Conservation (phyloP, 2,888 invertebrate genomes). For the Cosmorhoe ocellata region DNA sequence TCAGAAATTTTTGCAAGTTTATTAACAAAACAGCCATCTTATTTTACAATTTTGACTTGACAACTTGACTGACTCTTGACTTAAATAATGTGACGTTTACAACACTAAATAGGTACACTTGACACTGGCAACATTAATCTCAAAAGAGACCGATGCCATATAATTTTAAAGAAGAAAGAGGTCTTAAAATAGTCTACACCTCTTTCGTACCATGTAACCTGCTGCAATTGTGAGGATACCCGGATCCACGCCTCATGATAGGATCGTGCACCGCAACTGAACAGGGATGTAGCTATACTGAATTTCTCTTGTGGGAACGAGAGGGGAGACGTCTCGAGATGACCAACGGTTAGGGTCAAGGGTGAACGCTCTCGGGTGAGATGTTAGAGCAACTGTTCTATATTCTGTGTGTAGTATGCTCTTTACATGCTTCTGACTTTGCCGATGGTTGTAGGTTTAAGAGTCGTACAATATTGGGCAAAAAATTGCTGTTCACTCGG, state of each 20-base stretch:
- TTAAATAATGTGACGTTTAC: too few relatives aligned
- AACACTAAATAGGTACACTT: too few relatives aligned
- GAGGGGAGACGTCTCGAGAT: constrained; percentile 65
- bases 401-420: constrained; percentile 15
- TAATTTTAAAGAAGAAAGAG: too few relatives aligned
- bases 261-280: constrained; percentile 68
- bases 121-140: too few relatives aligned
- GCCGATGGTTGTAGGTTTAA: constrained; percentile 10
- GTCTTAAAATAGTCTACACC: constrained; percentile 32
- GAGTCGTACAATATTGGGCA: too few relatives aligned
- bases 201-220: constrained; percentile 50
- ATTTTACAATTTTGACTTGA: too few relatives aligned
- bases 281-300: constrained; percentile 44
- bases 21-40: too few relatives aligned
- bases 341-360: constrained; percentile 80
- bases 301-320: constrained; percentile 35
- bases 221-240: constrained; percentile 79
- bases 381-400: constrained; percentile 28
- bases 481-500: too few relatives aligned
- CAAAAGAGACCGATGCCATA: too few relatives aligned
- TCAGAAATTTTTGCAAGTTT: too few relatives aligned
- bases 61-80: too few relatives aligned
- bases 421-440: not conserved
- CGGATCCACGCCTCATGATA: constrained; percentile 68
- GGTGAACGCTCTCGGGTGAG: constrained; percentile 79